A percentile compares a stretch with the other conserved stretches of the same genome.
These are phyloP conservation scores for Perizoma flavofasciatum DNA, from an alignment of 2,888 invertebrate species.

Conservation along the genomic window DNA sequence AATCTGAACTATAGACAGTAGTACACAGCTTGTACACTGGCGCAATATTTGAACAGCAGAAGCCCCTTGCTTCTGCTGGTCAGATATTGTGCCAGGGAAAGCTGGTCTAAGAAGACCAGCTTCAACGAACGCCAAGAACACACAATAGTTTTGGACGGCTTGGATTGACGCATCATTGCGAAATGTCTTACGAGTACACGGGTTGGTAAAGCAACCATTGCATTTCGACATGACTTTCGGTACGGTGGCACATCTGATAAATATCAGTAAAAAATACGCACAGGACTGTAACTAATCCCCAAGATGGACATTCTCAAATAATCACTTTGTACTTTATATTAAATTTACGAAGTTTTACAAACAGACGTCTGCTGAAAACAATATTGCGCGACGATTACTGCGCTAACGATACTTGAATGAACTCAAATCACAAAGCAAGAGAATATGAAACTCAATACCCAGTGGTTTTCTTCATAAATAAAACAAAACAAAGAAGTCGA, in stretches of 20 bases:
- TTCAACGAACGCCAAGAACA: no score
- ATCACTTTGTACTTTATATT: no score
- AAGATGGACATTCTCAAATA: no score
- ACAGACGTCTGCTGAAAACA: background rate
- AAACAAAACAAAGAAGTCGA: slow-evolving; percentile 18
- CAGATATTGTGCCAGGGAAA: background rate
- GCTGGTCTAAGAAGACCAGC: background rate
- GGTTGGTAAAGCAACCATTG: no score
- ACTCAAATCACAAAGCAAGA: slow-evolving; percentile 10
- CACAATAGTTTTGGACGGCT: no score
- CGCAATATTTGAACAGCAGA: background rate
- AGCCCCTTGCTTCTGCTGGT: no score
- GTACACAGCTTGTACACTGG: slow-evolving; percentile 15
- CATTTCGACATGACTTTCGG: no score
- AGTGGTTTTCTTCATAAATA: slow-evolving; percentile 13
- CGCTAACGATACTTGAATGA: slow-evolving; percentile 33
- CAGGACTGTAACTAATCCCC: no score
- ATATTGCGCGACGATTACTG: slow-evolving; percentile 19
- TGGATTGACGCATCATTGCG: no score
- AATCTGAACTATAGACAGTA: slow-evolving; percentile 15
- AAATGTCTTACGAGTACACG: no score
- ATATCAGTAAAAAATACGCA: no score
- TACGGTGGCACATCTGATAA: no score
- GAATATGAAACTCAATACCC: slow-evolving; percentile 16
- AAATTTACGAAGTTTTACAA: background rate